These are phyloP conservation scores for Pemphigus obesinymphae DNA, from an alignment of 1,140 invertebrate species.

Conservation along the genomic window DNA sequence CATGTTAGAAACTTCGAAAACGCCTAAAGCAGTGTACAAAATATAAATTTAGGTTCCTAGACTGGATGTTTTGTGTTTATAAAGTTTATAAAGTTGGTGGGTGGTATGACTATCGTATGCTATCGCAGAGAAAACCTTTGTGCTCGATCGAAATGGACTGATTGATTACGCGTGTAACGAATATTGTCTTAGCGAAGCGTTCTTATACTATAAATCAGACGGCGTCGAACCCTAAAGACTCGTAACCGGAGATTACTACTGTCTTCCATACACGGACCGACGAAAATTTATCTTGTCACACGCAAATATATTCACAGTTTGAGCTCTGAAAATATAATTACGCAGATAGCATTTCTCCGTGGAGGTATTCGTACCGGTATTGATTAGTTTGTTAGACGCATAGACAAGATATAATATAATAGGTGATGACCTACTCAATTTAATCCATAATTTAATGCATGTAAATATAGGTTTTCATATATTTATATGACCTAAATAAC, in stretches of 20 bases:
- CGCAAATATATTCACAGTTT: slow-evolving; percentile 11
- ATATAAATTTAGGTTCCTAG: neutral
- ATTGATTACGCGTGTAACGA: slow-evolving; percentile 26
- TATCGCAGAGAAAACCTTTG: slow-evolving; percentile 15
- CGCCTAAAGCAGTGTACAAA: neutral
- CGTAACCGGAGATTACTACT: slow-evolving; percentile 35
- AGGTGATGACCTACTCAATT: no score
- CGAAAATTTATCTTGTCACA: slow-evolving; percentile 31
- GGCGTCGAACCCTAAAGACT: slow-evolving; percentile 34
- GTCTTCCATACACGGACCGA: neutral
- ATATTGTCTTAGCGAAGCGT: slow-evolving; percentile 4
- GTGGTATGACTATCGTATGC: slow-evolving; percentile 18
- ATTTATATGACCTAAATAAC: no score
- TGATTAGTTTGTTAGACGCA: neutral
- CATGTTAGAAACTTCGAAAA: neutral
- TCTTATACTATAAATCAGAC: slow-evolving; percentile 16
- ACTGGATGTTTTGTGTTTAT: neutral
- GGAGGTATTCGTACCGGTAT: neutral
- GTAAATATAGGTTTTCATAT: no score
- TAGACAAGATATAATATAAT: no score
- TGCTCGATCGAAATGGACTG: slow-evolving; percentile 27
- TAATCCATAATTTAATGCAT: no score
- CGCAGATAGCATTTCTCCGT: neutral
- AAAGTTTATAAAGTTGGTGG: slow-evolving; percentile 23
- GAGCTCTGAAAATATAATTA: neutral